These are phyloP conservation scores for Gadopsis marmoratus DNA, from an alignment of 2,797 vertebrate species.

Conservation along the genomic window DNA sequence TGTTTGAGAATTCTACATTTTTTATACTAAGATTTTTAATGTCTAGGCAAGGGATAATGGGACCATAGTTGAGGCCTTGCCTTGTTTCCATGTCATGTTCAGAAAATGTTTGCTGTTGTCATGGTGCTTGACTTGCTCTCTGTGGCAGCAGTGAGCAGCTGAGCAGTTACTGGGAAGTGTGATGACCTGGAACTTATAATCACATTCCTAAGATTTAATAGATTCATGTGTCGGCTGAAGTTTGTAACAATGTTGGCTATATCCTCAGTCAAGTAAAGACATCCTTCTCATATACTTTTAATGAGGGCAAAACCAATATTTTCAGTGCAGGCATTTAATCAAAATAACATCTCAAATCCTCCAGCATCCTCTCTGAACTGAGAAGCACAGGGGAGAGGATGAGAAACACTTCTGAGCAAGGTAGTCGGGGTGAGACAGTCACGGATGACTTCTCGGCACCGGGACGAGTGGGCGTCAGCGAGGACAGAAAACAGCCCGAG, in stretches of 20 bases:
- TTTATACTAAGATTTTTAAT: constrained; percentile 7
- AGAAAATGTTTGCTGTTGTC: constrained; percentile 81
- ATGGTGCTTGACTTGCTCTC: constrained; percentile 65
- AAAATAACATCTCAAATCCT: constrained; percentile 26
- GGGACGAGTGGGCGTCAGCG: background rate
- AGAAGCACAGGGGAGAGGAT: background rate
- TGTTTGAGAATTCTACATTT: background rate
- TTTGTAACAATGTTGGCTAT: background rate
- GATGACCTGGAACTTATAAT: constrained; percentile 32
- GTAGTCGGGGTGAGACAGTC: constrained; percentile 17
- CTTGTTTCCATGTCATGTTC: constrained; percentile 45
- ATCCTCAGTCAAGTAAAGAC: background rate
- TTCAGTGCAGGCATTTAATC: background rate
- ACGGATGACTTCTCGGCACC: constrained; percentile 25
- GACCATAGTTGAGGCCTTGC: constrained; percentile 7
- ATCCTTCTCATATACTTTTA: background rate
- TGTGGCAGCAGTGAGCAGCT: constrained; percentile 30
- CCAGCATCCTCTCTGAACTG: constrained; percentile 75
- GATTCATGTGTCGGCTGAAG: constrained; percentile 1
- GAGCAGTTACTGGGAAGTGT: constrained; percentile 35
- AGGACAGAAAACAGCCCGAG: constrained; percentile 38
- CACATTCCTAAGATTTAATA: constrained; percentile 15
- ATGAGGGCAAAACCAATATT: background rate
- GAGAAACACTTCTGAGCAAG: constrained; percentile 33
- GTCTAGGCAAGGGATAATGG: background rate